Percentiles rank a stretch among this genome's conserved stretches.
Conservation (phyloP, 2,888 invertebrate species). For the Tetanocera ferruginea region DNA sequence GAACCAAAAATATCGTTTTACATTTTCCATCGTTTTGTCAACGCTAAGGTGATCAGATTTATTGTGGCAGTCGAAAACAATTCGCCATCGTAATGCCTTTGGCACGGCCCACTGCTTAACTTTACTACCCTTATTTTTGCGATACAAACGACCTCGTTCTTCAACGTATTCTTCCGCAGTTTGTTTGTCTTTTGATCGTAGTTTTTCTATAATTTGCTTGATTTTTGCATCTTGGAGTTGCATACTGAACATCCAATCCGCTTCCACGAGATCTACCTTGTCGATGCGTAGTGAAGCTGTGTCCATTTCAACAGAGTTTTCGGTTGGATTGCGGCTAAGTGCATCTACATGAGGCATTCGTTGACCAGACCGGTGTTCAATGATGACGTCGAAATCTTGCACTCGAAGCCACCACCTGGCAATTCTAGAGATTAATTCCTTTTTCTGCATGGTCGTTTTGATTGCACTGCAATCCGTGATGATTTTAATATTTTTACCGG, state of each 20-base stretch:
- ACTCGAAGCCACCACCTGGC: too few species aligned
- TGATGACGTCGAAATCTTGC: constrained; percentile 39
- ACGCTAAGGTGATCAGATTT: constrained; percentile 33
- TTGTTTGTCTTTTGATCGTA: constrained; percentile 15
- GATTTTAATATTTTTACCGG: constrained; percentile 27
- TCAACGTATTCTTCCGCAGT: constrained; percentile 21
- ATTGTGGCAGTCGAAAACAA: constrained; percentile 24
- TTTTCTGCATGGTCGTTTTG: constrained; percentile 35
- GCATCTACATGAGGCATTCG: constrained; percentile 38
- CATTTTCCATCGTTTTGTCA: constrained; percentile 20
- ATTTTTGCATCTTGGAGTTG: constrained; percentile 5
- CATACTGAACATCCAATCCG: too few species aligned
- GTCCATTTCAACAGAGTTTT: neutral
- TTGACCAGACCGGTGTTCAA: constrained; percentile 41
- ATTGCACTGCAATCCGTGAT: constrained; percentile 41
- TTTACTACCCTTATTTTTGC: constrained; percentile 26
- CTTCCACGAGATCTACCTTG: constrained; percentile 5
- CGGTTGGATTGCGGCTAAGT: constrained; percentile 9
- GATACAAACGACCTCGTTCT: constrained; percentile 36
- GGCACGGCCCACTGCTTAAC: constrained; percentile 41
- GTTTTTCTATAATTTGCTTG: constrained; percentile 22
- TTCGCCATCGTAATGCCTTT: constrained; percentile 18
- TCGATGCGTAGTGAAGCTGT: constrained; percentile 15
- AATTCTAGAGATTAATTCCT: constrained; percentile 43
- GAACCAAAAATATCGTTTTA: constrained; percentile 16